A percentile compares a stretch with the other conserved stretches of the same genome.
phyloP scores from a whole-genome alignment of 2,888 invertebrate species.

The Synanthedon tipuliformis region DNA sequence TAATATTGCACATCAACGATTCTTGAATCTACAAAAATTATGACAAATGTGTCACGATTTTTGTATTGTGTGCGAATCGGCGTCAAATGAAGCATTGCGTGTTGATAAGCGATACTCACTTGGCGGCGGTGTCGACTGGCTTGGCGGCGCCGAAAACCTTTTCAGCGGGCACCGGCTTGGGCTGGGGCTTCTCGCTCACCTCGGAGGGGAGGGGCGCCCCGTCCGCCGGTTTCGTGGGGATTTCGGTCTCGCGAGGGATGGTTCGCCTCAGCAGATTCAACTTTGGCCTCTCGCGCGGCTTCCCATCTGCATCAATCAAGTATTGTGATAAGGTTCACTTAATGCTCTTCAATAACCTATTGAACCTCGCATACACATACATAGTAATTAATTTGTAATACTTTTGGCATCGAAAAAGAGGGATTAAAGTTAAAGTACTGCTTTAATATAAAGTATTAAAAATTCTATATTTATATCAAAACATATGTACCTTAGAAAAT shows the following conservation, averaged over 20 bases:
- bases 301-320: constrained; percentile 30
- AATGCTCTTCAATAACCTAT: background rate
- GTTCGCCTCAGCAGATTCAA: constrained; percentile 85
- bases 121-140: constrained; percentile 92
- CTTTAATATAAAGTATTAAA: no score
- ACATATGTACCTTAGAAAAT: no score
- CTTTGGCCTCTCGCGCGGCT: constrained; percentile 79
- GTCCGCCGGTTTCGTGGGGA: constrained; percentile 41
- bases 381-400: no score
- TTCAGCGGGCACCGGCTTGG: constrained; percentile 71
- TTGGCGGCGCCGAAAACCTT: constrained; percentile 95
- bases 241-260: constrained; percentile 73
- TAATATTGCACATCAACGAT: constrained; percentile 32
- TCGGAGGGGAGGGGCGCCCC: constrained; percentile 29
- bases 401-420: no score
- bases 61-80: constrained; percentile 28
- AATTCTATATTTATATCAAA: no score
- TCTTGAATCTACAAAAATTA: constrained; percentile 17
- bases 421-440: no score
- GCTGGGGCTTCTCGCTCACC: constrained; percentile 31
- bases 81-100: no score
- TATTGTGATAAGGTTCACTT: background rate
- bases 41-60: constrained; percentile 18
- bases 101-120: constrained; percentile 36
- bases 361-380: no score